Evolutionary conservation across 2,113 vertebrate species (phyloP), one percentile per base, ranked within the genome.

Genomic region (Litocranius walleri): DNA sequence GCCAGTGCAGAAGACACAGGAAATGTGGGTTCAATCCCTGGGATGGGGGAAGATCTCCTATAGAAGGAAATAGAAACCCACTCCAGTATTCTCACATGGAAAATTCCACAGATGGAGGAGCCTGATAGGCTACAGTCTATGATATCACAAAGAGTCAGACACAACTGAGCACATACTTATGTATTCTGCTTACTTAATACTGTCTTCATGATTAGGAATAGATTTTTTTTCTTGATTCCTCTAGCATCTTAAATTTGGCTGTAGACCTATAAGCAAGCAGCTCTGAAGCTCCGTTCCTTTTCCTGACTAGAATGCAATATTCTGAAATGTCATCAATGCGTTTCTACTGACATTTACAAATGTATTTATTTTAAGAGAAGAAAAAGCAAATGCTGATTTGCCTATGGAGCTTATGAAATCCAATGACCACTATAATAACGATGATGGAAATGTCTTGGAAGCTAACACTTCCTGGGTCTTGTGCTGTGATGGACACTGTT

Each of bases 371-470:
- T 7, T 2, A 29, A 80, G 52, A 21, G 48, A 92, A 82, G 77
- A 19, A 56, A 17, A 67, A n/a, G 54, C 3, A 27, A 50, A 15
- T 11, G n/a, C 5, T 25, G 4, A 10, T 45, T 48, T 84, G 77
- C 54, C 19, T 54, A 33, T 40, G 93, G 81, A 45, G 2, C 80
- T 80, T 61, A 48, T 2, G 59, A 64, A 61, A 56, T 8, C 16
- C 88, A 81, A 1, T 3, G n/a, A n/a, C 36, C 45, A n/a, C 3
- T 4, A 15, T 27, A 29, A 14, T 3, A 33, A 77, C 1, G 59
- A 61, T 0, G 6, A 54, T 0, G 23, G 14, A 50, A 56, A 14
- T 3, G 29, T 5, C 15, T 21, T 0, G 11, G 52, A 33, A n/a
- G 40, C 27, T 21, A 10, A 17, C 27, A 5, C 5, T 67, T 25